These are phyloP conservation scores for Poecilobothrus nobilitatus DNA, from an alignment of 2,888 invertebrate species.

Conservation along the genomic window DNA sequence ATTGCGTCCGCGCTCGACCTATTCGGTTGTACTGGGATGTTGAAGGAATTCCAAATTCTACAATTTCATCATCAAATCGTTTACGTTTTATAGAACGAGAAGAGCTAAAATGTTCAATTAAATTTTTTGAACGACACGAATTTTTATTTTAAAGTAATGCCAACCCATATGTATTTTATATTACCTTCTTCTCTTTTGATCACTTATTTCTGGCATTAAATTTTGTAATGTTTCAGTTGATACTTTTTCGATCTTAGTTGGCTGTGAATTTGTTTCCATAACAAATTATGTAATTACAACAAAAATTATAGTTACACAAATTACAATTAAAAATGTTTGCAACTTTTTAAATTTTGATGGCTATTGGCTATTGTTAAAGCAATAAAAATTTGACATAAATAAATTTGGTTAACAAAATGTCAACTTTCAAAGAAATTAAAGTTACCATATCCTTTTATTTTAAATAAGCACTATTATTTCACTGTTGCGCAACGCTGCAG, in stretches of 20 bases:
- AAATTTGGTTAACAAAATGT: too few species aligned
- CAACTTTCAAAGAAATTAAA: too few species aligned
- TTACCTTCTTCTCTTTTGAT: conserved; percentile 41
- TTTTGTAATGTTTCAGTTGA: conserved; percentile 25
- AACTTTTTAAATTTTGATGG: too few species aligned
- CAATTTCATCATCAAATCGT: conserved; percentile 94
- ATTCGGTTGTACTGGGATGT: conserved; percentile 51
- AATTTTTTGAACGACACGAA: background rate
- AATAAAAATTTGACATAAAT: too few species aligned
- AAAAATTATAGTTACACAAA: too few species aligned
- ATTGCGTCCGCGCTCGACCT: conserved; percentile 46
- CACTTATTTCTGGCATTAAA: conserved; percentile 37
- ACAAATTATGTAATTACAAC: too few species aligned
- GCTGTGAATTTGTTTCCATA: conserved; percentile 26
- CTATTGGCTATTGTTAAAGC: too few species aligned
- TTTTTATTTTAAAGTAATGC: background rate
- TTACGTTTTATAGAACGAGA: conserved; percentile 90
- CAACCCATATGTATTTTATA: background rate
- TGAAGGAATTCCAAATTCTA: conserved; percentile 49
- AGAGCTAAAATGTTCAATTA: conserved; percentile 53
- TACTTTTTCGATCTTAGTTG: conserved; percentile 23
- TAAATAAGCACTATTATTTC: too few species aligned
- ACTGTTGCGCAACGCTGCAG: too few species aligned
- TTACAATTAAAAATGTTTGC: conserved; percentile 13
- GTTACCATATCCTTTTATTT: too few species aligned